These are phyloP conservation scores for Acleris holmiana DNA, from an alignment of 2,888 invertebrate species.

Conservation along the genomic window DNA sequence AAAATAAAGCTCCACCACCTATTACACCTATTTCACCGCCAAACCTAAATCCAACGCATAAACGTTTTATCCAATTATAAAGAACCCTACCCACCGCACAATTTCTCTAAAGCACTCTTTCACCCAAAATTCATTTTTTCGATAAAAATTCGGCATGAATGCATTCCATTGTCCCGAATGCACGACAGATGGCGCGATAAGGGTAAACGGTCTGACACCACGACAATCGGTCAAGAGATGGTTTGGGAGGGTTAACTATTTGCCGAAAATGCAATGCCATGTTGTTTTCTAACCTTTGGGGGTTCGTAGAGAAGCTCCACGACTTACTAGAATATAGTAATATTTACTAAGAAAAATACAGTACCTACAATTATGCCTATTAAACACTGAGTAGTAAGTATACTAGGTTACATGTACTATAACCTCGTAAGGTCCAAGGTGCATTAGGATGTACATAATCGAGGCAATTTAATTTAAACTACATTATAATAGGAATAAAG, in stretches of 20 bases:
- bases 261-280: neutral
- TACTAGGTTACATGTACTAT: too few species aligned
- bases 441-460: too few species aligned
- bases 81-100: conserved; percentile 11
- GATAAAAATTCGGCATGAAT: conserved; percentile 65
- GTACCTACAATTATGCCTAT: too few species aligned
- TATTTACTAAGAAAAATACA: too few species aligned
- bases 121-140: conserved; percentile 50
- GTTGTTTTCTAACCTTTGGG: too few species aligned
- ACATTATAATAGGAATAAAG: too few species aligned
- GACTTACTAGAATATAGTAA: too few species aligned
- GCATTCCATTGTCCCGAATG: conserved; percentile 64
- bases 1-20: neutral
- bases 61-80: conserved; percentile 6
- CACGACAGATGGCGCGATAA: conserved; percentile 76
- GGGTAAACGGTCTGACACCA: conserved; percentile 78
- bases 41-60: neutral
- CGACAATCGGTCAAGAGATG: conserved; percentile 64
- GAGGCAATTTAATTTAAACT: too few species aligned
- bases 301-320: too few species aligned
- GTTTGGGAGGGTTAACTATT: neutral
- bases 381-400: too few species aligned
- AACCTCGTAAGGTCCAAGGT: too few species aligned
- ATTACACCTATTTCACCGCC: neutral
- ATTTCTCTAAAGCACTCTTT: conserved; percentile 19